Evolutionary conservation across 2,797 vertebrate genomes (phyloP), one percentile per base, ranked within the genome.

Genomic region (Pseudochirops cupreus): DNA sequence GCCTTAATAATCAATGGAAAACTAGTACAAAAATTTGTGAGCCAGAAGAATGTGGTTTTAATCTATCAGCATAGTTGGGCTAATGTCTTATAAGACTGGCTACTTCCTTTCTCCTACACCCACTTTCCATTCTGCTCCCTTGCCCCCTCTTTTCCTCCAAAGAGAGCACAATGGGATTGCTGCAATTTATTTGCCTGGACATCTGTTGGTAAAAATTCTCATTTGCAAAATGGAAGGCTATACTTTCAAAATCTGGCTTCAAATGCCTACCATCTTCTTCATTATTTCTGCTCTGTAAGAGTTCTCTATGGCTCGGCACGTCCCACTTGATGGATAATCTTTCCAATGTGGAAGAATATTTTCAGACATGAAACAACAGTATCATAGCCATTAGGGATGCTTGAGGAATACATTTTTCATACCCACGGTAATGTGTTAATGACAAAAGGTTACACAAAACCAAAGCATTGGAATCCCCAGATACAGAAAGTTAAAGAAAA

Each of bases 381-480:
- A n/a, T 93, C 62, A 92, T 53, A 91, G 87, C 56, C 93, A 93
- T 91, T 96, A 91, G 91, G 91, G 93, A 96, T 96, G 74, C 92
- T 92, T 93, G 89, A 93, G 94, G 95, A 97, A 96, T 96, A 93
- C 92, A 94, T 94, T 95, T 95, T 94, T 97, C 95, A 94, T 97
- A 97, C 95, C 97, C 92, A 92, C 82, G 95, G 62, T 95, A 91
- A 89, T 95, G 96, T 95, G 93, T 91, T 98, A 97, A 96, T 96
- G 96, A 96, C 91, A 89, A 53, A 94, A 97, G 95, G 92, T 97
- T 94, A 92, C 89, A 93, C 59, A 93, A 93, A 96, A 97, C 95
- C 57, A 2, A 94, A 95, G 55, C 91, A 50, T 62, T 92, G 94
- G 94, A 94, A 59, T 97, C 89, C 97, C 96, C 56, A 92, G 95